A percentile compares a stretch with the other conserved stretches of the same genome.
Evolutionary conservation across 2,888 invertebrate genomes (phyloP).

Genomic region (Nebria salina): DNA sequence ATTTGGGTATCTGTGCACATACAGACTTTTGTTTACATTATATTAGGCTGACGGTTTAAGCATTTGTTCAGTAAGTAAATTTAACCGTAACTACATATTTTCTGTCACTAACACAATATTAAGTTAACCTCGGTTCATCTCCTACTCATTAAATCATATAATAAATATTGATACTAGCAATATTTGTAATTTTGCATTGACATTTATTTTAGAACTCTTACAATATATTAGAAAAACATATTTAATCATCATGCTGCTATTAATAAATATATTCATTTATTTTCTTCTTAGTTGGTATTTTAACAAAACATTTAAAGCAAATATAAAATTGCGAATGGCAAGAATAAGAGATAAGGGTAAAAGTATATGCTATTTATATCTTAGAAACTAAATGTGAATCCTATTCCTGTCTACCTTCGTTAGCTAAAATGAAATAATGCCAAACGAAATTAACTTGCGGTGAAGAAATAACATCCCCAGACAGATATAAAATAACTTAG

Average conservation of each 20-base stretch:
- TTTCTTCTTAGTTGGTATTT: no score
- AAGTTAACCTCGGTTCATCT: no score
- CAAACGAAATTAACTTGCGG: neutral
- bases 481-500: slow-evolving; percentile 26
- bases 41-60: neutral
- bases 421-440: neutral
- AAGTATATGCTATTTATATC: neutral
- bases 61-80: neutral
- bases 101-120: slow-evolving; percentile 17
- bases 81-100: neutral
- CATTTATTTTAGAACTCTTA: no score
- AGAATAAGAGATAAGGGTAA: no score
- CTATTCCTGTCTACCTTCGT: neutral
- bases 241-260: no score
- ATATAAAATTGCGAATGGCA: no score
- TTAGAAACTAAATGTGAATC: neutral
- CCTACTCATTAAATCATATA: no score
- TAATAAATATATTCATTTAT: no score
- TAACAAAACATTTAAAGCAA: no score
- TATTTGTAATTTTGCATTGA: no score
- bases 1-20: neutral
- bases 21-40: neutral
- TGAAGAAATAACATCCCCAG: slow-evolving; percentile 27
- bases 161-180: no score
- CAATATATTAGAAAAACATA: no score